Evolutionary conservation across 1,140 invertebrate species (phyloP).

Genomic region (Aleiodes sp.): DNA sequence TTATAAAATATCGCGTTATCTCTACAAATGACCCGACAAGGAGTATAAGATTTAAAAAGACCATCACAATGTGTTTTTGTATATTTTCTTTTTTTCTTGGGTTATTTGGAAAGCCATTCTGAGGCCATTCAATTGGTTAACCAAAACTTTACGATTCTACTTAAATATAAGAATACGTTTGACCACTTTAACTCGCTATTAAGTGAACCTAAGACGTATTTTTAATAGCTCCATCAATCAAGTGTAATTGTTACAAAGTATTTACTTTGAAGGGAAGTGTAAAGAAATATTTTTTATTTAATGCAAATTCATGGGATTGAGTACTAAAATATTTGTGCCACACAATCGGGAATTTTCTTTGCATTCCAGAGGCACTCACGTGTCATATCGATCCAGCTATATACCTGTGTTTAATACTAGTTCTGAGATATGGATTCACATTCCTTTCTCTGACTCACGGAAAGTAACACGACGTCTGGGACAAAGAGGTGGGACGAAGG

Average conservation of each 20-base stretch:
- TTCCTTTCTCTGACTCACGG: constrained; percentile 28
- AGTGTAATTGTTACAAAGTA: not conserved
- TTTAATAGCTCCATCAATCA: constrained; percentile 3
- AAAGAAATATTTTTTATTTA: not conserved
- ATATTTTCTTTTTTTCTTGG: not conserved
- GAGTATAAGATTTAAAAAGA: too few relatives aligned
- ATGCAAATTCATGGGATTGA: not conserved
- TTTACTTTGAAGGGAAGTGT: not conserved
- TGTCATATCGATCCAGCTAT: constrained; percentile 36
- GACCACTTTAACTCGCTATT: not conserved
- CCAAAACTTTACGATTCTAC: not conserved
- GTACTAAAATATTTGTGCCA: not conserved
- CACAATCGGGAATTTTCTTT: not conserved
- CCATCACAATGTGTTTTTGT: too few relatives aligned
- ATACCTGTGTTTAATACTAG: constrained; percentile 14
- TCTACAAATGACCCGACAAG: not conserved
- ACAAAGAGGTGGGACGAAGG: not conserved
- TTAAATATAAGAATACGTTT: not conserved
- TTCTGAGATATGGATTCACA: constrained; percentile 14
- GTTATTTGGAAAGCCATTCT: constrained; percentile 2
- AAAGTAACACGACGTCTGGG: constrained; percentile 1
- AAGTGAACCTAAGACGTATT: not conserved
- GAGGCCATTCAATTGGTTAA: constrained; percentile 9
- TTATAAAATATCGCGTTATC: not conserved
- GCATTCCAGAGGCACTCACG: constrained; percentile 32